phyloP scores from a whole-genome alignment of 64 coral and sea anemone species.

The Catalaphyllia jardinei region DNA sequence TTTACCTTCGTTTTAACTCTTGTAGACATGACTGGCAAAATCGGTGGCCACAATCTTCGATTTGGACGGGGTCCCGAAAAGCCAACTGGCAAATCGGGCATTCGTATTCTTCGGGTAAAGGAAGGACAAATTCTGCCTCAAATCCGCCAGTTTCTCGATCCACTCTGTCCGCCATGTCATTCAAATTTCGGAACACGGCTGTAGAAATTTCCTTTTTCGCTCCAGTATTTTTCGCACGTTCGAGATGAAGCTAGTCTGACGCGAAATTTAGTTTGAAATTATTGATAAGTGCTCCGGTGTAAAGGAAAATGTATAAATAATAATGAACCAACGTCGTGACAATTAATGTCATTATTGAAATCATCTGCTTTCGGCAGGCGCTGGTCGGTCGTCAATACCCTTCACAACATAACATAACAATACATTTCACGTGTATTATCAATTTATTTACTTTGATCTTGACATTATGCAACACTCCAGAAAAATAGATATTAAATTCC shows the following conservation, averaged over 20 bases:
- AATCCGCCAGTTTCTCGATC: conserved; percentile 92
- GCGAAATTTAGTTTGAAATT: not conserved
- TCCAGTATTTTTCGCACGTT: not conserved
- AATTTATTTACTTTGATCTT: conserved; percentile 1
- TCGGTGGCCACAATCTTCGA: conserved; percentile 96
- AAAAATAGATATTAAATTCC: not conserved
- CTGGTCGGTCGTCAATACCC: not conserved
- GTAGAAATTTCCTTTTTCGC: not conserved
- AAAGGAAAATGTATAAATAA: not conserved
- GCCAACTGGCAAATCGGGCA: conserved; percentile 98
- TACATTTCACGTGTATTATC: conserved; percentile 23
- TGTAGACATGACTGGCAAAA: conserved; percentile 97
- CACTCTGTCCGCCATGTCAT: conserved; percentile 80
- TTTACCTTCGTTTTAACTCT: conserved; percentile 87
- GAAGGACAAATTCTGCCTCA: conserved; percentile 85
- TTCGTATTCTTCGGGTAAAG: conserved; percentile 93
- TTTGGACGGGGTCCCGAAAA: conserved; percentile 94
- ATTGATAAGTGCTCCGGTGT: not conserved
- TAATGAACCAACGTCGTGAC: not conserved
- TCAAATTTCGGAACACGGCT: not conserved
- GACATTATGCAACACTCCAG: too few relatives aligned
- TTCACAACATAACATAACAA: not conserved
- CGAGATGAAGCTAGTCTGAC: not conserved
- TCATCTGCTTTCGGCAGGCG: conserved; percentile 1
- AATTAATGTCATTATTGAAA: not conserved